Evolutionary conservation across 64 coral and sea anemone species (phyloP), one percentile per base, ranked within the genome.

Genomic region (Porites australiensis): DNA sequence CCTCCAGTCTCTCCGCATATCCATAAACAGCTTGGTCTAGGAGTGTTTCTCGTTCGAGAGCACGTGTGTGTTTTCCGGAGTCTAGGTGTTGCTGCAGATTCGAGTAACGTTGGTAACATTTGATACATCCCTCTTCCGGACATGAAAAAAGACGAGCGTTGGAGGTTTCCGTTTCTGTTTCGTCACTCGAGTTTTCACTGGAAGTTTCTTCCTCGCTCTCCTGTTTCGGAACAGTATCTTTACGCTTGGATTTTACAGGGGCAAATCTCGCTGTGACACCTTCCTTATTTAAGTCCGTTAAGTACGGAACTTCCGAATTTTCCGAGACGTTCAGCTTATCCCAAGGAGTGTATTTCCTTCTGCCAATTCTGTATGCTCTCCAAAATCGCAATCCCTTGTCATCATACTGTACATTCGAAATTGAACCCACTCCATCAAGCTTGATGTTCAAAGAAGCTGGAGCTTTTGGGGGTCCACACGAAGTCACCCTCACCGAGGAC

Each of bases 21-120:
- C 72, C 87, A 76, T 64, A 62, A 11, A 88, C 72, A n/a, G 87
- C 87, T 88, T 51, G 72, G 47, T 88, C 87, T 76, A 88, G 19
- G 7, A 88, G 70, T 62, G 87, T 55, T 27, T 60, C 74, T 50
- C 58, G 20, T 88, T 88, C 87, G 44, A 77, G 87, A 13, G 44
- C 71, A 59, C 53, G 57, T 16, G 15, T n/a, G 58, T 77, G 87
- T 59, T 88, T 77, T 20, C 70, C 87, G 60, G 27, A 76, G 59
- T 89, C 75, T 16, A 89, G 47, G n/a, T 68, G 88, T 12, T 79
- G 60, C 58, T 59, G 73, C 73, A 75, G 73, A 75, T 75, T 47
- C 44, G 73, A 75, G 73, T 75, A 75, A 75, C 73, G 73, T 48
- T 75, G 46, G 73, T 48, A 75, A 12, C 10, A n/a, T 19, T 77